phyloP scores from a whole-genome alignment of 2,888 invertebrate species.

The Tiliacea citrago region DNA sequence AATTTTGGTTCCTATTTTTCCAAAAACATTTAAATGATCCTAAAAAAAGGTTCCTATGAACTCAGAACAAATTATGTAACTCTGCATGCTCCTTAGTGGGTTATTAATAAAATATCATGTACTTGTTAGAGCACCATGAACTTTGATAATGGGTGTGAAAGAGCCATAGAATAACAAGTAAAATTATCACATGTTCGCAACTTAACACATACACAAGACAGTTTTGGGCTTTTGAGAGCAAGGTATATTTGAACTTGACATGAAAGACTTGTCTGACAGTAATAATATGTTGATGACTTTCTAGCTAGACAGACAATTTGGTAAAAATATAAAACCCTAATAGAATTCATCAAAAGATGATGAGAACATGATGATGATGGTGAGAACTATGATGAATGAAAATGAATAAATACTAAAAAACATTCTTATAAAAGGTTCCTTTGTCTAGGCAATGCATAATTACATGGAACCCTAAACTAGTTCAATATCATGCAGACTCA shows the following conservation, averaged over 20 bases:
- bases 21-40: not conserved
- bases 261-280: not conserved
- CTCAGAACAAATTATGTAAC: not conserved
- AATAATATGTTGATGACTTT: not conserved
- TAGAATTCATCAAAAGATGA: not conserved
- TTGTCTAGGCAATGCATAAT: not conserved
- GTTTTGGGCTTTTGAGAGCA: not conserved
- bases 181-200: not conserved
- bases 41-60: not conserved
- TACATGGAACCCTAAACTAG: not conserved
- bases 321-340: not conserved
- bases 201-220: not conserved
- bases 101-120: constrained; percentile 16
- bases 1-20: not conserved
- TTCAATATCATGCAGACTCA: not conserved
- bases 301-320: not conserved
- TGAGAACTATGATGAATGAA: not conserved
- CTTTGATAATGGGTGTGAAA: not conserved
- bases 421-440: not conserved
- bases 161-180: not conserved
- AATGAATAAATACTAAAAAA: not conserved
- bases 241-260: not conserved
- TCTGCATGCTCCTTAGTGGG: not conserved
- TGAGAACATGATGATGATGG: too few relatives aligned
- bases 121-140: not conserved